These are phyloP conservation scores for Morinoia aosen DNA, from an alignment of 2,888 invertebrate species.

Conservation along the genomic window DNA sequence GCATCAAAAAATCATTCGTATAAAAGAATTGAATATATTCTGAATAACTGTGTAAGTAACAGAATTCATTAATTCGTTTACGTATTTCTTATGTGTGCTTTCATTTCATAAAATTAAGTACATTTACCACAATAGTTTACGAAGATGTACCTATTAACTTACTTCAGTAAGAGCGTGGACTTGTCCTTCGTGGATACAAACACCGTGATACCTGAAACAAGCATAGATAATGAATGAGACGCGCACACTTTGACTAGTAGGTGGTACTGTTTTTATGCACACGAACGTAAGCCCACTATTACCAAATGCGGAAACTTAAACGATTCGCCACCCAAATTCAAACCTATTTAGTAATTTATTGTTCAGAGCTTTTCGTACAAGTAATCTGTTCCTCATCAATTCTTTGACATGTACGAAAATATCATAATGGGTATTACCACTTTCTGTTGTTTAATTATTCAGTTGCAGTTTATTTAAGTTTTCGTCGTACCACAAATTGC, in stretches of 20 bases:
- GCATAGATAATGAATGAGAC: slow-evolving; percentile 6
- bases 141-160: slow-evolving; percentile 68
- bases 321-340: too few relatives aligned
- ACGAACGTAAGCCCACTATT: too few relatives aligned
- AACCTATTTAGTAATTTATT: too few relatives aligned
- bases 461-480: too few relatives aligned
- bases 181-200: slow-evolving; percentile 96
- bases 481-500: too few relatives aligned
- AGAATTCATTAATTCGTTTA: not conserved
- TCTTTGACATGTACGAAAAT: too few relatives aligned
- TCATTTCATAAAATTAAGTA: not conserved
- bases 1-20: not conserved
- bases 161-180: slow-evolving; percentile 93
- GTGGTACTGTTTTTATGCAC: too few relatives aligned
- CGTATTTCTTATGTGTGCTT: not conserved
- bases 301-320: too few relatives aligned
- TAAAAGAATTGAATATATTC: not conserved
- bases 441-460: too few relatives aligned
- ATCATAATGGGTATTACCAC: too few relatives aligned
- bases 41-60: not conserved
- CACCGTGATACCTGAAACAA: slow-evolving; percentile 88
- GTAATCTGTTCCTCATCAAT: too few relatives aligned
- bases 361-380: too few relatives aligned
- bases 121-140: not conserved
- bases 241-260: not conserved